These are phyloP conservation scores for Datnioides undecimradiatus DNA, from an alignment of 2,113 vertebrate genomes.

Conservation along the genomic window DNA sequence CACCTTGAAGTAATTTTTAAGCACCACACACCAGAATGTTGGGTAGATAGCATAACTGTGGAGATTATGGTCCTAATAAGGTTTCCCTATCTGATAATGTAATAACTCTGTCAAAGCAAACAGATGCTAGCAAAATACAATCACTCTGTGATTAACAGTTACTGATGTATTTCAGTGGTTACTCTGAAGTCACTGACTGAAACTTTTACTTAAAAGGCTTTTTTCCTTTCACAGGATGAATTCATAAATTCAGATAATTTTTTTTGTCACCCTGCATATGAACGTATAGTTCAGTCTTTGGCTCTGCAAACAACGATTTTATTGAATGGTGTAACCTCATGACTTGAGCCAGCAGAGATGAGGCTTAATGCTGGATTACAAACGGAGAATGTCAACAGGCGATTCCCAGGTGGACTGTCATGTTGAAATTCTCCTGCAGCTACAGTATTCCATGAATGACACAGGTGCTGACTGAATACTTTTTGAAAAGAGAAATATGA, in stretches of 20 bases:
- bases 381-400: conserved; percentile 37
- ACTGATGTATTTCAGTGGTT: conserved; percentile 65
- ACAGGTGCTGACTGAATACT: conserved; percentile 29
- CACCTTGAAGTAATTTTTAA: conserved; percentile 63
- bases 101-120: conserved; percentile 58
- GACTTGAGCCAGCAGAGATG: conserved; percentile 28
- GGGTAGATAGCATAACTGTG: conserved; percentile 58
- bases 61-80: conserved; percentile 35
- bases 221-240: conserved; percentile 10
- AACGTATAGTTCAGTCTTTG: conserved; percentile 14
- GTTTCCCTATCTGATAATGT: conserved; percentile 64
- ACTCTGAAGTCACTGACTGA: conserved; percentile 27
- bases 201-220: neutral
- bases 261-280: conserved; percentile 17
- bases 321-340: conserved; percentile 41
- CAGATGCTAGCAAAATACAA: conserved; percentile 36
- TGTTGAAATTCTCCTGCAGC: conserved; percentile 11
- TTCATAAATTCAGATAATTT: too few species aligned
- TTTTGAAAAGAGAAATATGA: neutral
- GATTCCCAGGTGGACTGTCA: conserved; percentile 22
- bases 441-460: conserved; percentile 19
- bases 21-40: conserved; percentile 17
- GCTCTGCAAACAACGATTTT: conserved; percentile 44
- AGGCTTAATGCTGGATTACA: conserved; percentile 34
- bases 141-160: conserved; percentile 56